Evolutionary conservation across 2,113 vertebrate genomes (phyloP).

Genomic region (Pteruthius melanotis): DNA sequence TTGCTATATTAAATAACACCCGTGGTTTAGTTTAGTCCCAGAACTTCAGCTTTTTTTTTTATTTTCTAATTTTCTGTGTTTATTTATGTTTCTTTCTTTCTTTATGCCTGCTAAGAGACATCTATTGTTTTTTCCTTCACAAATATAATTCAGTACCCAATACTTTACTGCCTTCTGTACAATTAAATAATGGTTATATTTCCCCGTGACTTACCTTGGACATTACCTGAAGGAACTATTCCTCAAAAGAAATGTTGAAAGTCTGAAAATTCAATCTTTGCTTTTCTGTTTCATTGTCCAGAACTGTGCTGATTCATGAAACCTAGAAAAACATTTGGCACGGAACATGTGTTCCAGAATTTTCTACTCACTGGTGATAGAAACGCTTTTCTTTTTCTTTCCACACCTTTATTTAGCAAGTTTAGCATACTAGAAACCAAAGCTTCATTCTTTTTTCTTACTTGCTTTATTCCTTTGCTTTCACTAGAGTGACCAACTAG

Average conservation of each 20-base stretch:
- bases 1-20: background rate
- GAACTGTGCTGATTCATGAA: background rate
- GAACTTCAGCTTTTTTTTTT: background rate
- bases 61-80: background rate
- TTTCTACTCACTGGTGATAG: background rate
- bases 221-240: background rate
- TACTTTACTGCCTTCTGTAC: background rate
- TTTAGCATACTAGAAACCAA: background rate
- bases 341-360: background rate
- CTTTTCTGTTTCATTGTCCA: background rate
- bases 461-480: background rate
- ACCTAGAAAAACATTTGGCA: background rate
- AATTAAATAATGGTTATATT: background rate
- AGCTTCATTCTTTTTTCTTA: background rate
- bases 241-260: background rate
- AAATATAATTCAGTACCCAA: too few species aligned
- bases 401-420: background rate
- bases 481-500: background rate
- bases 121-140: background rate
- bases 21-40: background rate
- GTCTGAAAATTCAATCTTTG: background rate
- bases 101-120: background rate
- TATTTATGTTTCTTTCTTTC: background rate
- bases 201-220: background rate
- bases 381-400: background rate